Base-by-base conservation (phyloP, 2,113 vertebrate species). In the Tautogolabrus adspersus region DNA sequence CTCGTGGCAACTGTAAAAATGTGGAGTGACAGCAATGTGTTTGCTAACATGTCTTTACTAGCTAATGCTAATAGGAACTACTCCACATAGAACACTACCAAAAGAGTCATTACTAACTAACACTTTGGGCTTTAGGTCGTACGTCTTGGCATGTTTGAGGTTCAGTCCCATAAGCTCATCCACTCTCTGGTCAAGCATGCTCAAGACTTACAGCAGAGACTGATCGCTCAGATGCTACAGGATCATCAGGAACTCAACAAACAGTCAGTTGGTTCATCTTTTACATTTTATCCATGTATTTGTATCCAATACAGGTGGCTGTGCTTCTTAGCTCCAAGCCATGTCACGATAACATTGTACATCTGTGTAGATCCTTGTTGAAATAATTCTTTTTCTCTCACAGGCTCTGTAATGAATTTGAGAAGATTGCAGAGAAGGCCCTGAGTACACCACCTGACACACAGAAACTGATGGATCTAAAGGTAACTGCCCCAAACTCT, bases 81-180 rank as follows among this genome's bases (percentile, higher is more conserved):
- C 19, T 54, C 34, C 1, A 3, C 34, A 26, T 57, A 16, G 8
- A 44, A 21, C 15, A 46, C 13, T 37, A 1, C 51, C 44, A 52
- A 16, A 15, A 23, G 13, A 23, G 38, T n/a, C 40, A 26, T 8
- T 42, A 19, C 44, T 79, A 12, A 70, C 16, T 22, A 6, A 30
- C 26, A 64, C 49, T 23, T 40, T 80, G 65, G 71, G 1, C 66
- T 91, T 54, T 67, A 98, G 97, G 91, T 85, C 26, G 22, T 95
- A 42, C 94, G 64, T 51, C 88, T 98, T 49, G 96, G 97, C 75
- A 96, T 97, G 95, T 98, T 97, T 88, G 96, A 97, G 82, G 77
- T 98, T 26, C 96, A 92, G 61, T 96, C 94, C 80, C 94, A 96
- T 37, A 93, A 95, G 64, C 88, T 98, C 64, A 93, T 96, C 77